A percentile compares a stretch with the other conserved stretches of the same genome.
phyloP scores from a whole-genome alignment of 2,113 vertebrate species.

The Semnornis frantzii region DNA sequence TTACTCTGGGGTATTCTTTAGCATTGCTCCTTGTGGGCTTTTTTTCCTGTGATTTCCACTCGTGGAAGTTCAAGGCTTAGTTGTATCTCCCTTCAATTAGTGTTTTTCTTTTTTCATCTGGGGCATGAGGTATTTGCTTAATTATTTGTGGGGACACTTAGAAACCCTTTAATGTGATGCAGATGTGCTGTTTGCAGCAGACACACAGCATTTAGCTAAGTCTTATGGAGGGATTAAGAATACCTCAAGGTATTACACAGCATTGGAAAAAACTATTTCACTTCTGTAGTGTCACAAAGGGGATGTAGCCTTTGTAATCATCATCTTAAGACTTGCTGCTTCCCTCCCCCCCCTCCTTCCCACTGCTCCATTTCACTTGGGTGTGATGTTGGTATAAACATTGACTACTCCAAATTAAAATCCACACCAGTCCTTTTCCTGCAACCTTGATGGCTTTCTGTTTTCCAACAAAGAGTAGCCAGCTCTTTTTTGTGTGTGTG shows the following conservation, averaged over 20 bases:
- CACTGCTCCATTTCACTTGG: fast-evolving
- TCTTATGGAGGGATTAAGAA: not conserved
- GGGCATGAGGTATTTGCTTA: not conserved
- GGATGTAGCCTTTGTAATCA: not conserved
- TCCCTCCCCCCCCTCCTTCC: not conserved
- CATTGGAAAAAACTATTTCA: not conserved
- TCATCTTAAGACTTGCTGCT: not conserved
- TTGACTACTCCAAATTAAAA: not conserved
- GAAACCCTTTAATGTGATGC: not conserved
- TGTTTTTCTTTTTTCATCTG: not conserved
- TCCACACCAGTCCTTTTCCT: not conserved
- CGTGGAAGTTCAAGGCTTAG: not conserved
- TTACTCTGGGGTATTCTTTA: not conserved
- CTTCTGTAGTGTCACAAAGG: not conserved
- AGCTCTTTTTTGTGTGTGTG: not conserved
- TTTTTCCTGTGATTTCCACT: not conserved
- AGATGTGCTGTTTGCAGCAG: not conserved
- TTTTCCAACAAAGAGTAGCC: not conserved
- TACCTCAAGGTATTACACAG: not conserved
- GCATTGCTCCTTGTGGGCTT: not conserved
- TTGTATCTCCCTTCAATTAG: not conserved
- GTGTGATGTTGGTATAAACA: not conserved
- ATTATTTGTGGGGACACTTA: not conserved
- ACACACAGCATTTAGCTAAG: not conserved
- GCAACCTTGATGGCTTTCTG: not conserved